A percentile compares a stretch with the other conserved stretches of the same genome.
phyloP scores from a whole-genome alignment of 2,113 vertebrate species.

The Hemichromis elongatus region DNA sequence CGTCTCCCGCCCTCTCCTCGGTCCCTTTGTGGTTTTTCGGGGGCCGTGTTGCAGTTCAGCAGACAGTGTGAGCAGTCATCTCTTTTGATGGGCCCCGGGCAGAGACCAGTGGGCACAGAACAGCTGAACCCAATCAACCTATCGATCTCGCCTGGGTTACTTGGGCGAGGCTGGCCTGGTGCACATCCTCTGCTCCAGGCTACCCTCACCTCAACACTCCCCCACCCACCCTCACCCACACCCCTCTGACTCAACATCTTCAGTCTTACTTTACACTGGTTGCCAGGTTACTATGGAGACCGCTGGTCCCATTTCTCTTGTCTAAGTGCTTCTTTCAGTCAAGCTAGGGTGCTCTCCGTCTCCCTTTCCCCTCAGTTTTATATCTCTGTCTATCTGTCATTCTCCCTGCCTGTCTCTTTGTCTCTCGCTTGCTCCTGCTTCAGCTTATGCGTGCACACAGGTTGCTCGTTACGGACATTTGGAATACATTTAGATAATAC shows the following conservation, averaged over 20 bases:
- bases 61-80: conserved; percentile 31
- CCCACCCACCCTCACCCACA: neutral
- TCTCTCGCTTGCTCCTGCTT: neutral
- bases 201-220: neutral
- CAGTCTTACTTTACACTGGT: conserved; percentile 23
- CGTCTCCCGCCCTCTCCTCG: neutral
- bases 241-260: neutral
- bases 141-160: conserved; percentile 36
- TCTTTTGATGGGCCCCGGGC: conserved; percentile 12
- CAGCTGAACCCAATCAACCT: conserved; percentile 61
- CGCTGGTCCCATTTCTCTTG: conserved; percentile 30
- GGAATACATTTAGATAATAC: neutral
- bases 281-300: conserved; percentile 58
- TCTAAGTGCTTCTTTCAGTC: conserved; percentile 35
- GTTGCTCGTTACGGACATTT: neutral
- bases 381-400: neutral
- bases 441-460: neutral
- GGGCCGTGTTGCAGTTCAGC: neutral
- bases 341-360: neutral
- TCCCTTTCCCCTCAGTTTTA: neutral
- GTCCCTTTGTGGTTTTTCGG: neutral
- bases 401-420: neutral
- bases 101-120: conserved; percentile 5
- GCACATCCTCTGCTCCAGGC: conserved; percentile 35
- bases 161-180: neutral